Evolutionary conservation across 2,797 vertebrate genomes (phyloP).

Genomic region (Acanthurus lineatus): DNA sequence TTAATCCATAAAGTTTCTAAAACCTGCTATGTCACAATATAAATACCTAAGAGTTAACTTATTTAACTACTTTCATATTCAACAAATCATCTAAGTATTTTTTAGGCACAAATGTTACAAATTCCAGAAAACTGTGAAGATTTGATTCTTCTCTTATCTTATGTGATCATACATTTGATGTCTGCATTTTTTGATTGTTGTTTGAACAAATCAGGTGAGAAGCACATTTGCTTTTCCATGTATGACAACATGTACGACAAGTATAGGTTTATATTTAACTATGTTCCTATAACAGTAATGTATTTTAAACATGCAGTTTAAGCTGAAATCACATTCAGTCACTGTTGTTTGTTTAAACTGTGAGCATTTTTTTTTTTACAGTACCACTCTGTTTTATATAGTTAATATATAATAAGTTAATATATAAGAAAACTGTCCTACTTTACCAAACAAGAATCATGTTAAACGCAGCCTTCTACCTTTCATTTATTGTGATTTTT

Average conservation of each 20-base stretch:
- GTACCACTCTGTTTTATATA: too few species aligned
- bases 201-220: neutral
- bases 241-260: neutral
- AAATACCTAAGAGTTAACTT: neutral
- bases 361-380: neutral
- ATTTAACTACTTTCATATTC: too few species aligned
- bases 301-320: neutral
- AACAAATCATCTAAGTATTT: too few species aligned
- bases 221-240: neutral
- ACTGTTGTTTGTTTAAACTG: neutral
- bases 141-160: neutral
- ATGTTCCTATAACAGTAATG: too few species aligned
- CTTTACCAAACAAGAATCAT: neutral
- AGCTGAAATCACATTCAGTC: neutral
- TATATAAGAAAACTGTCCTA: neutral
- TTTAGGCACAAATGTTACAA: neutral
- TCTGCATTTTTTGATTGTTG: neutral
- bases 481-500: conserved; percentile 4
- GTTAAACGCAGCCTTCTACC: neutral
- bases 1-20: too few species aligned
- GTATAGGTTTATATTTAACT: neutral
- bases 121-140: neutral
- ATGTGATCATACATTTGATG: neutral
- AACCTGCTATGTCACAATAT: neutral
- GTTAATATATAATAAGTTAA: too few species aligned